A percentile compares a stretch with the other conserved stretches of the same genome.
These are phyloP conservation scores for Eubucco bourcierii DNA, from an alignment of 2,113 vertebrate species.

Conservation along the genomic window DNA sequence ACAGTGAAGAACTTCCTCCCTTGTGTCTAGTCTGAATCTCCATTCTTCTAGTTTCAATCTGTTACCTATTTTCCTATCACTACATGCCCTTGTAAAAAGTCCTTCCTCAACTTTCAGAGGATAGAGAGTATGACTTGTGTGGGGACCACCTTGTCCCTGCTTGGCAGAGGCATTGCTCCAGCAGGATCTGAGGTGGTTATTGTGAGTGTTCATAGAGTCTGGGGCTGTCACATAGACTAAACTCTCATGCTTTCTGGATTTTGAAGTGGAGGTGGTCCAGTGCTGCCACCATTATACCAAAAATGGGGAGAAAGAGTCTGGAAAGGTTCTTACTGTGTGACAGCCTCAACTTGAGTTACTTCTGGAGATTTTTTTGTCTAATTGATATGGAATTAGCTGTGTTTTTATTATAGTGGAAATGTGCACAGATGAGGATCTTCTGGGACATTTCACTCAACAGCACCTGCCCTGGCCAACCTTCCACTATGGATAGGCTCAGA, in stretches of 20 bases:
- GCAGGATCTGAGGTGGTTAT: too few species aligned
- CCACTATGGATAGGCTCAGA: accelerated
- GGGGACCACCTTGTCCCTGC: accelerated
- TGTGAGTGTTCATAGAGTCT: too few species aligned
- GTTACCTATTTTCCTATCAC: too few species aligned
- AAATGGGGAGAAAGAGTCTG: too few species aligned
- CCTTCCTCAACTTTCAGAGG: not conserved
- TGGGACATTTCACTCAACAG: not conserved
- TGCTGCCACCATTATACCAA: too few species aligned
- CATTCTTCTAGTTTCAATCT: too few species aligned
- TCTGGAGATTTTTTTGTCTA: not conserved
- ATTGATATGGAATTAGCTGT: not conserved
- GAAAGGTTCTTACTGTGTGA: not conserved
- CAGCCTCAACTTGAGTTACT: not conserved
- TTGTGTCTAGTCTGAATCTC: too few species aligned
- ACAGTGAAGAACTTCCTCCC: not conserved
- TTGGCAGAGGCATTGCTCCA: too few species aligned
- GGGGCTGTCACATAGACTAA: too few species aligned
- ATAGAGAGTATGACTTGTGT: not conserved
- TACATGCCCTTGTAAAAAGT: too few species aligned
- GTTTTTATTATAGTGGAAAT: not conserved
- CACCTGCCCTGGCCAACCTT: not conserved
- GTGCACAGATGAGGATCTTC: not conserved
- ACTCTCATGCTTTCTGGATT: too few species aligned
- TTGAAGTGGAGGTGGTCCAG: too few species aligned